These are phyloP conservation scores for Bombus vancouverensis DNA, from an alignment of 1,140 invertebrate genomes.

Conservation along the genomic window DNA sequence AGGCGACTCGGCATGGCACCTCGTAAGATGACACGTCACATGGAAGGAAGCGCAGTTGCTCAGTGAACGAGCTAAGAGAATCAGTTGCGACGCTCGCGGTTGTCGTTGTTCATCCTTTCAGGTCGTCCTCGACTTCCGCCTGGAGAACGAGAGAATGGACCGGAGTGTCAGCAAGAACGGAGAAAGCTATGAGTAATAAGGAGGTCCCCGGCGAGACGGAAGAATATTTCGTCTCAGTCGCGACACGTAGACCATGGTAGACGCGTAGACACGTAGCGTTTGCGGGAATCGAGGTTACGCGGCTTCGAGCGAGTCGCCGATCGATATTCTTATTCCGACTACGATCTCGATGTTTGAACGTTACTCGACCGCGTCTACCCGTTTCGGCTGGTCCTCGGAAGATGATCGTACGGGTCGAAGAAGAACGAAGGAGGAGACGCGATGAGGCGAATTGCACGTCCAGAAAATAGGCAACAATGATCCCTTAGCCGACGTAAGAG, in stretches of 20 bases:
- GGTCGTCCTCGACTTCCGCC: constrained; percentile 19
- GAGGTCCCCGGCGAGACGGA: constrained; percentile 15
- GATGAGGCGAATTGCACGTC: neutral
- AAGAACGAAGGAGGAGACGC: neutral
- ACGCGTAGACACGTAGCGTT: constrained; percentile 24
- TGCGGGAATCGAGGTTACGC: constrained; percentile 30
- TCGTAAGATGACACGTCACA: neutral
- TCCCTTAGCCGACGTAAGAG: neutral
- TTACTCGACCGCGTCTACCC: neutral
- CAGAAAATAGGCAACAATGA: constrained; percentile 23
- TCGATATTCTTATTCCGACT: constrained; percentile 44
- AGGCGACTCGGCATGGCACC: neutral
- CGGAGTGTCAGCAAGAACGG: constrained; percentile 17
- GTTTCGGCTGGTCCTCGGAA: neutral
- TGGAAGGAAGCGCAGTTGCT: neutral
- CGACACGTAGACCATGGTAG: constrained; percentile 27
- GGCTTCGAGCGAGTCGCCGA: neutral
- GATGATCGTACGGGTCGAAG: neutral
- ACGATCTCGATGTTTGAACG: constrained; percentile 30
- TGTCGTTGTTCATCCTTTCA: constrained; percentile 29
- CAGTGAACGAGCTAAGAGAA: neutral
- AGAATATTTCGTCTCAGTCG: constrained; percentile 41
- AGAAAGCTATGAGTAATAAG: constrained; percentile 51
- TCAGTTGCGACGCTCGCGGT: neutral
- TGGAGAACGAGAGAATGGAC: constrained; percentile 29